phyloP scores from a whole-genome alignment of 37 sponge, comb jelly and placozoan genomes.

The Chondrosia reniformis region DNA sequence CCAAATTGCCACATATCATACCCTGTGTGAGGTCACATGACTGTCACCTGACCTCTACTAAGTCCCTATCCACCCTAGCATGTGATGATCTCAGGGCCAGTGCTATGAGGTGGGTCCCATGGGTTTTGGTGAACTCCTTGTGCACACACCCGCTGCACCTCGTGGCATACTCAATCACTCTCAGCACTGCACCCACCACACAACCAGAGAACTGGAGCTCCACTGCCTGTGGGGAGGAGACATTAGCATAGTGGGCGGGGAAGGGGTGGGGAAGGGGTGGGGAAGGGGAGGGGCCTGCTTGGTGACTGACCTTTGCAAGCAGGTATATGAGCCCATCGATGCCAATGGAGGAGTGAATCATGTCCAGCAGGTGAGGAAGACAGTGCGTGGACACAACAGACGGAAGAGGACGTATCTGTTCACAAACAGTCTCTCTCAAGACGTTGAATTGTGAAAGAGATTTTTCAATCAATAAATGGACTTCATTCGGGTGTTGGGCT shows the following conservation, averaged over 20 bases:
- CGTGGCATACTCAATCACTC: conserved; percentile 36
- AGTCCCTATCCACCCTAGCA: conserved; percentile 34
- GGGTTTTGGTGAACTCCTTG: conserved; percentile 51
- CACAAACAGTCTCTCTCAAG: neutral
- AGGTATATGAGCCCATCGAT: conserved; percentile 70
- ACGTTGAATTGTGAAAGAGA: neutral
- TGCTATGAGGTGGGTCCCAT: conserved; percentile 54
- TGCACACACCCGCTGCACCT: conserved; percentile 33
- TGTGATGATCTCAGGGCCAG: conserved; percentile 50
- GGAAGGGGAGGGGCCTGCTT: no score
- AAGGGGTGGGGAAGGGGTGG: no score
- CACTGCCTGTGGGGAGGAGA: conserved; percentile 41
- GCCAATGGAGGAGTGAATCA: conserved; percentile 47
- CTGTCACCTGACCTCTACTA: conserved; percentile 37
- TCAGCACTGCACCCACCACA: conserved; percentile 32
- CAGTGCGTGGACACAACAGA: neutral
- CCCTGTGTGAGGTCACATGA: neutral
- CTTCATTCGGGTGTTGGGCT: conserved; percentile 7
- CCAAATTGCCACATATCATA: neutral
- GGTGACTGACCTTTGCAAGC: conserved; percentile 85
- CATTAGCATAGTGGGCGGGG: no score
- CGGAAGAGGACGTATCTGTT: neutral
- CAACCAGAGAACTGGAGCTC: conserved; percentile 44
- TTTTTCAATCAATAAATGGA: neutral
- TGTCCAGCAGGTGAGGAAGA: conserved; percentile 56